Evolutionary conservation across 2,888 invertebrate genomes (phyloP).

Genomic region (Synanthedon formicaeformis): DNA sequence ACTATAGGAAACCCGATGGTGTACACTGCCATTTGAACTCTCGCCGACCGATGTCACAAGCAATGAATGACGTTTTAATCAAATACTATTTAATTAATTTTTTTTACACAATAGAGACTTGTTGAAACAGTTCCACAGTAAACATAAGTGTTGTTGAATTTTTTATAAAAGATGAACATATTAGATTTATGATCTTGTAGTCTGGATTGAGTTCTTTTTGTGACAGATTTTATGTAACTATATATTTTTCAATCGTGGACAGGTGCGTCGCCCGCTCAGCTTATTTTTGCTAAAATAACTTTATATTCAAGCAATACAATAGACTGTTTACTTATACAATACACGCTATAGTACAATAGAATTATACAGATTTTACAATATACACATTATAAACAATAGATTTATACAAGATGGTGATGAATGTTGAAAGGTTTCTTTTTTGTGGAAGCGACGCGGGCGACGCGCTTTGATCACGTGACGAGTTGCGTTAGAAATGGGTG

Average conservation of each 20-base stretch:
- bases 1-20: slow-evolving; percentile 23
- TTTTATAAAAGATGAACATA: slow-evolving; percentile 67
- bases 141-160: slow-evolving; percentile 68
- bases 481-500: slow-evolving; percentile 61
- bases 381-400: slow-evolving; percentile 25
- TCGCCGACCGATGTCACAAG: slow-evolving; percentile 63
- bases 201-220: slow-evolving; percentile 66
- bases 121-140: slow-evolving; percentile 65
- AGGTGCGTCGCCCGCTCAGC: slow-evolving; percentile 46
- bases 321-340: slow-evolving; percentile 48
- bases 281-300: slow-evolving; percentile 64
- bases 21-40: slow-evolving; percentile 47
- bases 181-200: slow-evolving; percentile 69
- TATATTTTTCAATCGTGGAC: slow-evolving; percentile 24
- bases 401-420: slow-evolving; percentile 53
- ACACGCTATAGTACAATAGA: slow-evolving; percentile 10
- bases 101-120: slow-evolving; percentile 63
- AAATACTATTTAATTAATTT: slow-evolving; percentile 26
- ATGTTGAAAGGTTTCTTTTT: slow-evolving; percentile 43
- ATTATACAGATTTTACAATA: slow-evolving; percentile 13
- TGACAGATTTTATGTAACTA: slow-evolving; percentile 60
- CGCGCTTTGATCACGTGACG: slow-evolving; percentile 32
- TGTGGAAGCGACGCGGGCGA: slow-evolving; percentile 44
- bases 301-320: slow-evolving; percentile 42
- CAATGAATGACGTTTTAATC: slow-evolving; percentile 11